Conservation (phyloP, 1,140 invertebrate genomes). For the Uloborus diversus region DNA sequence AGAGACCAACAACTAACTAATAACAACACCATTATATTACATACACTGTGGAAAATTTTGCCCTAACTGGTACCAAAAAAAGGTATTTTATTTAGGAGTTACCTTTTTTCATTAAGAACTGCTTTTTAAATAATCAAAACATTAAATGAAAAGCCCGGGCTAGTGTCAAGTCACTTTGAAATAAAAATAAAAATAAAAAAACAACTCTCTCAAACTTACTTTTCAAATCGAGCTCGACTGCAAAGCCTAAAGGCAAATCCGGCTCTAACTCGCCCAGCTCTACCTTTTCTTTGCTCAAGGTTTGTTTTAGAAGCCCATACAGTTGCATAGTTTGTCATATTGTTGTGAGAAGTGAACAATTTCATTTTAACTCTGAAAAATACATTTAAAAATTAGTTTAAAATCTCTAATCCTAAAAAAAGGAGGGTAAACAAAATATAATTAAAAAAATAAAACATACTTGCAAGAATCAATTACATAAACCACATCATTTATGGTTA, state of each 20-base stretch:
- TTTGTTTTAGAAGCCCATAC: conserved; percentile 94
- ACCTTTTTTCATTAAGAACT: not conserved
- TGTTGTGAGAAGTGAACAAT: conserved; percentile 93
- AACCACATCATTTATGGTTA: conserved; percentile 96
- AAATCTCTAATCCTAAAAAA: not conserved
- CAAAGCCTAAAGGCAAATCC: conserved; percentile 92
- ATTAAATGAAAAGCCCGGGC: no score
- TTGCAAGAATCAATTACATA: conserved; percentile 96
- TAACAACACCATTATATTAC: not conserved
- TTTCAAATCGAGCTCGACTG: conserved; percentile 70
- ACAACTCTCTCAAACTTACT: no score
- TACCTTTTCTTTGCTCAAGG: conserved; percentile 87
- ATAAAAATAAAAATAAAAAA: no score
- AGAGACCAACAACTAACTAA: no score
- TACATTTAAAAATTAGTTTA: not conserved
- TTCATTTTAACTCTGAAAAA: conserved; percentile 82
- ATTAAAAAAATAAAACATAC: conserved; percentile 68
- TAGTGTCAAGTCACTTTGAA: no score
- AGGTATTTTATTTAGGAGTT: not conserved
- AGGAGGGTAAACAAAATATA: not conserved
- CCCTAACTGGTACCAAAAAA: not conserved
- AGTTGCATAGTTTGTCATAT: conserved; percentile 93
- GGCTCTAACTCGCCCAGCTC: conserved; percentile 87
- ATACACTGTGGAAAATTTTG: not conserved
- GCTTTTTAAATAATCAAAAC: no score